Percentiles rank a stretch among this genome's conserved stretches.
Evolutionary conservation across 2,797 vertebrate genomes (phyloP).

Genomic region (Chelon labrosus): DNA sequence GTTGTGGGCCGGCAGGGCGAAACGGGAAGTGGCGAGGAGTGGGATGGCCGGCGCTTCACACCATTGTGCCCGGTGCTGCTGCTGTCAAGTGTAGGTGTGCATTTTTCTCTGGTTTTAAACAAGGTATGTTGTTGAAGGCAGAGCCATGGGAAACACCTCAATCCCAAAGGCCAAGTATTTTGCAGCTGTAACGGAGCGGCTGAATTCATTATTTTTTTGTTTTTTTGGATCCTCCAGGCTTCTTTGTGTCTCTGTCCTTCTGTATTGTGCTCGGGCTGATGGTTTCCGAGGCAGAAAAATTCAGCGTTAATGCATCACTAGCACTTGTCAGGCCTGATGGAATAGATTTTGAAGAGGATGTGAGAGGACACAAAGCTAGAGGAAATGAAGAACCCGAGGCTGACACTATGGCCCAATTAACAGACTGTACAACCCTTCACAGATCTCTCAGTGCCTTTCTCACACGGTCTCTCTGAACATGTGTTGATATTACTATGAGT

Average conservation of each 20-base stretch:
- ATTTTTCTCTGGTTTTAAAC: constrained; percentile 39
- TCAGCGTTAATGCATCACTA: constrained; percentile 76
- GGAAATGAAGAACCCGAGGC: constrained; percentile 59
- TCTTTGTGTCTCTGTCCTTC: constrained; percentile 63
- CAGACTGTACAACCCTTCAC: constrained; percentile 25
- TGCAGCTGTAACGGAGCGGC: constrained; percentile 35
- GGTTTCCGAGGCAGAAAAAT: constrained; percentile 68
- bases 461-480: not conserved
- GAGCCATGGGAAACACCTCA: constrained; percentile 27
- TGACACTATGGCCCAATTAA: constrained; percentile 50
- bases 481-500: not conserved
- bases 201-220: constrained; percentile 44
- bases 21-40: constrained; percentile 22
- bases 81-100: constrained; percentile 53
- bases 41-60: constrained; percentile 27
- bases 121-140: constrained; percentile 32
- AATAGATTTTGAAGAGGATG: constrained; percentile 75
- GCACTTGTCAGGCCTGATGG: constrained; percentile 73
- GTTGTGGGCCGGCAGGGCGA: constrained; percentile 25
- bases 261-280: constrained; percentile 48
- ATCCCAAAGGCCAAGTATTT: constrained; percentile 55
- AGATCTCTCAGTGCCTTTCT: constrained; percentile 20
- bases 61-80: constrained; percentile 7
- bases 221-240: constrained; percentile 50
- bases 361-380: constrained; percentile 66